These are phyloP conservation scores for Toxotes lorentzi DNA, from an alignment of 2,797 vertebrate species.

Conservation along the genomic window DNA sequence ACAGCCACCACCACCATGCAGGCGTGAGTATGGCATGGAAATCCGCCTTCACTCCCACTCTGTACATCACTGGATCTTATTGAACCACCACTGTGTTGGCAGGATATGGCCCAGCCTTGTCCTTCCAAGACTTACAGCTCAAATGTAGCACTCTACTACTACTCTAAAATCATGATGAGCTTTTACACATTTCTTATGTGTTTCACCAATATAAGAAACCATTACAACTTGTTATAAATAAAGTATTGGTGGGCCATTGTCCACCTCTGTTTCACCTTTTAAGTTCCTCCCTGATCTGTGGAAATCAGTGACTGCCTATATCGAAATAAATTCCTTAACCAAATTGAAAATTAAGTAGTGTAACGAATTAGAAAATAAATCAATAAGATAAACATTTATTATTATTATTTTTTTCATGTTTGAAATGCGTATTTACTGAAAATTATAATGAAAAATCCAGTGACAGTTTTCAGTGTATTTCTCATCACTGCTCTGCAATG, in stretches of 20 bases:
- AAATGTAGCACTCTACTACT: constrained; percentile 17
- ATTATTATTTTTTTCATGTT: neutral
- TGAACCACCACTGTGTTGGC: constrained; percentile 11
- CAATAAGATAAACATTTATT: too few species aligned
- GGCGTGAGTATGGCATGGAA: constrained; percentile 90
- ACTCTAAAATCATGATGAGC: constrained; percentile 43
- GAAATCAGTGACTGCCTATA: neutral
- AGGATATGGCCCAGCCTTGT: constrained; percentile 21
- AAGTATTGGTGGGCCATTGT: neutral
- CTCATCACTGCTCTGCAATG: too few species aligned
- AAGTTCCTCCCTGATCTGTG: neutral
- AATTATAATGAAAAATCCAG: neutral
- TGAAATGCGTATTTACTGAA: too few species aligned
- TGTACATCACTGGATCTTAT: constrained; percentile 18
- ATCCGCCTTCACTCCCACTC: constrained; percentile 32
- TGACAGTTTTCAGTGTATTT: too few species aligned
- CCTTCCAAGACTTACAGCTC: constrained; percentile 29
- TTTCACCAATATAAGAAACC: neutral
- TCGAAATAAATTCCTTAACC: neutral
- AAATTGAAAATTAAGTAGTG: neutral
- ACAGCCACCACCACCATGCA: constrained; percentile 98
- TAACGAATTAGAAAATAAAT: neutral
- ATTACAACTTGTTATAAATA: constrained; percentile 5
- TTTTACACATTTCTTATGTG: constrained; percentile 26
- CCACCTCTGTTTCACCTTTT: constrained; percentile 1